Evolutionary conservation across 92 coral and sea anemone genomes (phyloP).

Genomic region (Blastomussa wellsi): DNA sequence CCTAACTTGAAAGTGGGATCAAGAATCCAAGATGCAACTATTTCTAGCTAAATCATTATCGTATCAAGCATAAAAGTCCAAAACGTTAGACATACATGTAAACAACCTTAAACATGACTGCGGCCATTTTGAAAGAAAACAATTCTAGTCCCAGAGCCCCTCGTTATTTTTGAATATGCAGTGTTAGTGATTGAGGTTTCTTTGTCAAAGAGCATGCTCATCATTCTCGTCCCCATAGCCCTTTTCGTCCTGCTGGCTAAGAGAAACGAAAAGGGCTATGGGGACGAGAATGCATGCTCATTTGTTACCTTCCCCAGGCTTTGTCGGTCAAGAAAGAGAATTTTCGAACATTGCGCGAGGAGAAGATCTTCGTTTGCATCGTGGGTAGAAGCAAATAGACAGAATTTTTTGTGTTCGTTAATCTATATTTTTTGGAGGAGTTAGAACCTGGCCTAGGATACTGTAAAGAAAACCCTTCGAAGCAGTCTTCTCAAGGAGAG

Average conservation of each 20-base stretch:
- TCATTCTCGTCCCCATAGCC: too few relatives aligned
- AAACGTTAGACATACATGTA: not conserved
- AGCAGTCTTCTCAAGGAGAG: not conserved
- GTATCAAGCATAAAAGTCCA: not conserved
- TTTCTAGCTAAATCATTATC: not conserved
- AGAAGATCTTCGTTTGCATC: too few relatives aligned
- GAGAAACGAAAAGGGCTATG: too few relatives aligned
- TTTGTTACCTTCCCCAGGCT: not conserved
- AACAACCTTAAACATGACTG: not conserved
- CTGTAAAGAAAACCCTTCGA: not conserved
- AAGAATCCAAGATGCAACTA: not conserved
- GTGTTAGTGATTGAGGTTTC: not conserved
- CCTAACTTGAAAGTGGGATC: not conserved
- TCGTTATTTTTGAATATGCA: not conserved
- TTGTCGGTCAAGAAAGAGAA: not conserved
- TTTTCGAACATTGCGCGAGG: too few relatives aligned
- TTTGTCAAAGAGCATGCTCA: too few relatives aligned
- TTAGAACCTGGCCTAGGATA: not conserved
- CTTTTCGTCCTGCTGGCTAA: too few relatives aligned
- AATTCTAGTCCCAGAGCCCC: not conserved
- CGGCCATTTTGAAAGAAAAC: constrained; percentile 10
- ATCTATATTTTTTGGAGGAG: not conserved
- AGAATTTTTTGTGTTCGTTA: not conserved
- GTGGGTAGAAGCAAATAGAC: too few relatives aligned
- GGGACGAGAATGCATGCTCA: constrained; percentile 12